A percentile compares a stretch with the other conserved stretches of the same genome.
phyloP scores from a whole-genome alignment of 2,113 vertebrate species.

The Tupaia chinensis region DNA sequence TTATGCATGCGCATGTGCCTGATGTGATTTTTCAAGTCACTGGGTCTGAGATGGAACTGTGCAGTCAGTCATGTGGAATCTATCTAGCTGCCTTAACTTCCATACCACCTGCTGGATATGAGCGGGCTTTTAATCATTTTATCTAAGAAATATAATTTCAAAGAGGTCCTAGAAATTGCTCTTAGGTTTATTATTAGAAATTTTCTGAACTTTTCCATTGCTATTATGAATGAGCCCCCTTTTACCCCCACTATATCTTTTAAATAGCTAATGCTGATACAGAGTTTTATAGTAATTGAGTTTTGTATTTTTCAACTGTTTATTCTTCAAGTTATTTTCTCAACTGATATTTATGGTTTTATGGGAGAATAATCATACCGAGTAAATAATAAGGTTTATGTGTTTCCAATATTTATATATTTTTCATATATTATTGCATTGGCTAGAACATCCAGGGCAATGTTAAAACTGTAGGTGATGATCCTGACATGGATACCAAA shows the following conservation, averaged over 20 bases:
- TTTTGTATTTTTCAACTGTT: background rate
- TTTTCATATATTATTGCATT: background rate
- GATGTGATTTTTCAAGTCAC: no score
- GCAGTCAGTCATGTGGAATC: no score
- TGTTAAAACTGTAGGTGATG: background rate
- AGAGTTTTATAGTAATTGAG: slow-evolving; percentile 3
- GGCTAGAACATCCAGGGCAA: background rate
- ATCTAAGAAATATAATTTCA: slow-evolving; percentile 1
- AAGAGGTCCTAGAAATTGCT: background rate
- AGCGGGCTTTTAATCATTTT: background rate
- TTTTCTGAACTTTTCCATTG: background rate
- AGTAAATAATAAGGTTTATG: background rate
- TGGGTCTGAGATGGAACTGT: no score
- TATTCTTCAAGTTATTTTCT: slow-evolving; percentile 3
- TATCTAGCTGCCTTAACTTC: no score
- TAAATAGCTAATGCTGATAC: background rate
- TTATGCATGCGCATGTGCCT: no score
- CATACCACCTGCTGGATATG: no score
- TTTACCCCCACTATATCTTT: background rate
- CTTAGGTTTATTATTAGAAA: slow-evolving; percentile 1
- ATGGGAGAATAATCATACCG: background rate
- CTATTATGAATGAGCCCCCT: background rate
- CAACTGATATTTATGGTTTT: background rate
- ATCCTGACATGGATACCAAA: no score
- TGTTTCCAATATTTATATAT: background rate